These are phyloP conservation scores for Opisthocomus hoazin DNA, from an alignment of 2,113 vertebrate species.

Conservation along the genomic window DNA sequence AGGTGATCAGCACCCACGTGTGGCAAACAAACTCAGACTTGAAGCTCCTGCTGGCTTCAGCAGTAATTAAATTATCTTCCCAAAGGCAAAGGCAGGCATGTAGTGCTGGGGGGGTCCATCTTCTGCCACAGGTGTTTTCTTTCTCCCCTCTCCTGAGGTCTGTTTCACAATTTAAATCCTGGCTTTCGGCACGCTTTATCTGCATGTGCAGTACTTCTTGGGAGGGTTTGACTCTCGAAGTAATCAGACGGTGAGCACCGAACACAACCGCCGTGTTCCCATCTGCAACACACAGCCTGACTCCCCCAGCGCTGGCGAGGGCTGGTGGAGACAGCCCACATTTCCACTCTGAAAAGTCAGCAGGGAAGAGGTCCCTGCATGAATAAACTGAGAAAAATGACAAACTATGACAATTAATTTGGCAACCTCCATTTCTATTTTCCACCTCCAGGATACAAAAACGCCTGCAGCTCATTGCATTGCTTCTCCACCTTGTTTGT, in stretches of 20 bases:
- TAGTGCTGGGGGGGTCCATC: fast-evolving
- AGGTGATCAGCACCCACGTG: neutral
- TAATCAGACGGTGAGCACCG: neutral
- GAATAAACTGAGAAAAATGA: neutral
- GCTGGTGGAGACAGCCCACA: neutral
- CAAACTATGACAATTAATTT: neutral
- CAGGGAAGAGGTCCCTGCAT: neutral
- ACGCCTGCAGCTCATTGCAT: neutral
- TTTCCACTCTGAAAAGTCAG: neutral
- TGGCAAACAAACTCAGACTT: neutral
- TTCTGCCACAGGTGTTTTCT: neutral
- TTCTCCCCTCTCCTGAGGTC: neutral
- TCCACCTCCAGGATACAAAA: neutral
- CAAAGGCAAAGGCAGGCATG: neutral
- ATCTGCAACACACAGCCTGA: neutral
- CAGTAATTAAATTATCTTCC: neutral
- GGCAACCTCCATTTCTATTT: neutral
- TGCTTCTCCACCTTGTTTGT: fast-evolving
- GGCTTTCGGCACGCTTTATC: neutral
- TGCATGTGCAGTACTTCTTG: neutral
- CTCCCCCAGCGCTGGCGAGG: neutral
- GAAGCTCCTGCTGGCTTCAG: neutral
- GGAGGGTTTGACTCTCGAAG: neutral
- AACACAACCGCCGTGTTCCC: neutral
- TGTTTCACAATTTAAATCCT: neutral